Percentiles rank a stretch among this genome's conserved stretches.
These are phyloP conservation scores for Thymelicus lineola DNA, from an alignment of 2,888 invertebrate species.

Conservation along the genomic window DNA sequence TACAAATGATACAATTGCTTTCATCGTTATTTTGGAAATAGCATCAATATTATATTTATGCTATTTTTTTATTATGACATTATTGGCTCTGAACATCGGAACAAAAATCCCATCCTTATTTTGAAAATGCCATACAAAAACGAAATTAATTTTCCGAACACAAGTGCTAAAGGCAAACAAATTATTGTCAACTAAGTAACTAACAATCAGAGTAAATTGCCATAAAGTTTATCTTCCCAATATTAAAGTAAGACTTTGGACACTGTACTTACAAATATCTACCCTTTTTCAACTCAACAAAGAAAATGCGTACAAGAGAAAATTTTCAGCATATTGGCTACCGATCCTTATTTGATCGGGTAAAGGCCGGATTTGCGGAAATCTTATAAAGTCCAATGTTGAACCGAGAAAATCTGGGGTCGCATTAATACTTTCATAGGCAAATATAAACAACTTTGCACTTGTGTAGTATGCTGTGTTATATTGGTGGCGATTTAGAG, in stretches of 20 bases:
- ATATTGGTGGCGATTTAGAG: neutral
- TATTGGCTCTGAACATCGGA: no score
- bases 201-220: no score
- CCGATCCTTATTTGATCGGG: conserved; percentile 38
- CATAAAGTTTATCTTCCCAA: neutral
- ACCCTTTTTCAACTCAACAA: conserved; percentile 26
- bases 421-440: conserved; percentile 32
- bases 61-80: no score
- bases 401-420: conserved; percentile 33
- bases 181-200: no score
- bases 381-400: conserved; percentile 37
- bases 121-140: no score
- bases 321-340: conserved; percentile 38
- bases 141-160: no score
- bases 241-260: neutral
- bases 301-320: conserved; percentile 17
- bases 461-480: conserved; percentile 17
- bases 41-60: no score
- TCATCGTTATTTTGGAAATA: no score
- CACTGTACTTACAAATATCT: conserved; percentile 7
- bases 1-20: no score
- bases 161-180: no score
- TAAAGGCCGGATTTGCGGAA: conserved; percentile 35
- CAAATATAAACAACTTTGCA: conserved; percentile 36
- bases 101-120: no score